These are phyloP conservation scores for Barypeithes pellucidus DNA, from an alignment of 2,888 invertebrate genomes.

Conservation along the genomic window DNA sequence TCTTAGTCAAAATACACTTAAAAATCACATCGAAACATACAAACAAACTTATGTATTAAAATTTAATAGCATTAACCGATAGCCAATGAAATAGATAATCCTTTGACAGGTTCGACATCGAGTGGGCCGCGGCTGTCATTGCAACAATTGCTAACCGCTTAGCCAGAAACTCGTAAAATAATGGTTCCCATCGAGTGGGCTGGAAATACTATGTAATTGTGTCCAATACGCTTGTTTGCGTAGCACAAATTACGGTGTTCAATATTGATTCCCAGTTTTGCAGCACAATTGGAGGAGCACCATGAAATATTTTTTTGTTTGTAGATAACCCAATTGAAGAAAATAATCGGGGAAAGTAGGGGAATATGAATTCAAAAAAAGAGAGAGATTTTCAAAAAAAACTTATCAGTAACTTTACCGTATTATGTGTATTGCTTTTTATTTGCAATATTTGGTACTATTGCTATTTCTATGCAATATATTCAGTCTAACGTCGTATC, in stretches of 20 bases:
- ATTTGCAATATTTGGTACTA: no score
- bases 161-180: slow-evolving; percentile 35
- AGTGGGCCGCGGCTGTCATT: slow-evolving; percentile 35
- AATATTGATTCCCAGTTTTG: slow-evolving; percentile 5
- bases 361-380: no score
- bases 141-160: slow-evolving; percentile 37
- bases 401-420: no score
- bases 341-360: no score
- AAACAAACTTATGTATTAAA: background rate
- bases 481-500: no score
- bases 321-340: no score
- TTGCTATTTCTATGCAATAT: no score
- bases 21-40: background rate
- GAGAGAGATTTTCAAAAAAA: no score
- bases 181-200: slow-evolving; percentile 30
- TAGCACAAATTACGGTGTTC: slow-evolving; percentile 43
- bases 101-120: slow-evolving; percentile 36
- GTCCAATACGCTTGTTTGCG: slow-evolving; percentile 46
- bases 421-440: no score
- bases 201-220: slow-evolving; percentile 41
- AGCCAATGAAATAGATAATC: slow-evolving; percentile 23
- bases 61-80: background rate
- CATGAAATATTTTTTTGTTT: background rate
- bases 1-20: slow-evolving; percentile 19
- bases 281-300: background rate